Evolutionary conservation across 2,113 vertebrate species (phyloP), one percentile per base, ranked within the genome.

Genomic region (Pomatorhinus ruficollis): DNA sequence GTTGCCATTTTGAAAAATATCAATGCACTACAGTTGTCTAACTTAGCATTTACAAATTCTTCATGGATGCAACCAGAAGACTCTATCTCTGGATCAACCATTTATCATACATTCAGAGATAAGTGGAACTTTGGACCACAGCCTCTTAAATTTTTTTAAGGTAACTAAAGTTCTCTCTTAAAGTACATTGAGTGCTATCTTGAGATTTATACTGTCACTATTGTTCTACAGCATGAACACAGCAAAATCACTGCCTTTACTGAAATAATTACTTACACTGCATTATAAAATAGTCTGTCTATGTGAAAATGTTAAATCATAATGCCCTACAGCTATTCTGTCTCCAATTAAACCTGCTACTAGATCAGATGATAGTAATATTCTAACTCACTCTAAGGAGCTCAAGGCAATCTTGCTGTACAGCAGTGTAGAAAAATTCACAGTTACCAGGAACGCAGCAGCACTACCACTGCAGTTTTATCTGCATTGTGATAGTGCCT

Each of bases 91-190:
- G 37, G 52, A 78, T 94, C 45, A 76, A 24, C 20, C 52, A 74
- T 85, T 80, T 83, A 69, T 96, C 50, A 72, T 20, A 49, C 33
- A 31, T 57, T 83, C 65, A 81, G 59, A 93, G 63, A 83, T 77
- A 93, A 91, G 28, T 20, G n/a, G 49, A 89, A 76, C 24, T 91
- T 84, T 89, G 61, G 57, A 87, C 28, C 49, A 82, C 21, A 69
- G 61, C 25, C 40, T 60, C 78, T 66, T 37, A 61, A 57, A 75
- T 45, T 52, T 84, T 94, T 91, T 85, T 49, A 75, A 77, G 76
- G 72, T 89, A 71, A 96, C 72, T 90, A 30, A 89, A 89, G 35
- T 85, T 95, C 50, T 87, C 40, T 79, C 81, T 75, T 75, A 52
- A 87, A 90, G 87, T 81, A 91, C 70, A 83, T 11, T 24, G n/a